phyloP scores from a whole-genome alignment of 2,888 invertebrate species.

The Caenorhabditis auriculariae region DNA sequence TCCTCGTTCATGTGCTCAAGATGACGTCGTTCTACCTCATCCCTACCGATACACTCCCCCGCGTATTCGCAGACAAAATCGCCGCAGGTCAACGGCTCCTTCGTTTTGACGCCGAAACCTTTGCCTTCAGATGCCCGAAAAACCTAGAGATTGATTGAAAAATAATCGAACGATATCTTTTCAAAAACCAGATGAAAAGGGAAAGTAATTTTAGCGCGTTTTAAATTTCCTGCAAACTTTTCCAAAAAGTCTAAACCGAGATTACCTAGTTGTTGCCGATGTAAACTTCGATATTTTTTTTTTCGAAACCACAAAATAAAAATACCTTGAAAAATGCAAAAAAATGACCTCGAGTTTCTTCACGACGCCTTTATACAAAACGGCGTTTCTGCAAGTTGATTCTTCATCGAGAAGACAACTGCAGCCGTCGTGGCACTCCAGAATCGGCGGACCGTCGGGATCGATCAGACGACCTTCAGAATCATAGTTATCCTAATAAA shows the following conservation, averaged over 20 bases:
- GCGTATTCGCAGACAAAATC: slow-evolving; percentile 51
- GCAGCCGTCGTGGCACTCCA: slow-evolving; percentile 49
- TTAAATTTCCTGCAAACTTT: too few relatives aligned
- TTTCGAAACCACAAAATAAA: too few relatives aligned
- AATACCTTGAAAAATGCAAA: too few relatives aligned
- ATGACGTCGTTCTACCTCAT: slow-evolving; percentile 41
- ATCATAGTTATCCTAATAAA: slow-evolving; percentile 21
- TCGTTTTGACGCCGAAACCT: slow-evolving; percentile 38
- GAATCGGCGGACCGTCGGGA: slow-evolving; percentile 13
- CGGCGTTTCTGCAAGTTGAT: slow-evolving; percentile 42
- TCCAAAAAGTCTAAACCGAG: too few relatives aligned
- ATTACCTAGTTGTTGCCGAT: too few relatives aligned
- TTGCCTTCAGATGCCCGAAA: slow-evolving; percentile 19
- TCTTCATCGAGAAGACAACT: slow-evolving; percentile 24
- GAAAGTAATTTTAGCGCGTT: too few relatives aligned
- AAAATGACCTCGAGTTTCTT: slow-evolving; percentile 30
- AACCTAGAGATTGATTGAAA: slow-evolving; percentile 7
- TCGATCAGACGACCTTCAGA: slow-evolving; percentile 4
- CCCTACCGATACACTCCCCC: slow-evolving; percentile 41
- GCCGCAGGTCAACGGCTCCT: slow-evolving; percentile 30
- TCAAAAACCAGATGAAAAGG: too few relatives aligned
- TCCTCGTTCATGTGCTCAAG: slow-evolving; percentile 10
- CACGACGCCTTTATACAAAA: slow-evolving; percentile 41
- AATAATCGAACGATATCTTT: too few relatives aligned
- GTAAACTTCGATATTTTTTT: too few relatives aligned